Conservation (phyloP, 2,888 invertebrate genomes). For the Pterostichus madidus region DNA sequence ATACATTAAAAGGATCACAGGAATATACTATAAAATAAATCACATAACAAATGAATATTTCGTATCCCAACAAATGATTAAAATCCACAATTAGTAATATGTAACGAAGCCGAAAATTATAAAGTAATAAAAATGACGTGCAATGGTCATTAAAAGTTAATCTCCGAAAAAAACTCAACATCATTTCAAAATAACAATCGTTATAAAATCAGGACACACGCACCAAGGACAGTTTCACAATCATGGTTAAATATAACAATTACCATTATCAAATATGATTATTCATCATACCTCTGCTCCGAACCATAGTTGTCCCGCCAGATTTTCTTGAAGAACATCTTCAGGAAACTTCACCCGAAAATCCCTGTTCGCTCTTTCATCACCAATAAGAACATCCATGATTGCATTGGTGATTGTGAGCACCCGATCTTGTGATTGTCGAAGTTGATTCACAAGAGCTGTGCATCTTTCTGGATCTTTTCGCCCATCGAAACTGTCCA, state of each 20-base stretch:
- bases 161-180: background rate
- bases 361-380: conserved; percentile 93
- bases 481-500: conserved; percentile 99
- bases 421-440: conserved; percentile 95
- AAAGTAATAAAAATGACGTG: background rate
- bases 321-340: conserved; percentile 98
- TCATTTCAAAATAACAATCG: conserved; percentile 2
- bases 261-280: conserved; percentile 1
- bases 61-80: too few species aligned
- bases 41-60: too few species aligned
- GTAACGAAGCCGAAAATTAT: background rate
- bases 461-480: conserved; percentile 99
- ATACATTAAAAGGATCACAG: too few species aligned
- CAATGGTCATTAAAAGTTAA: background rate
- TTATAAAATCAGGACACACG: background rate
- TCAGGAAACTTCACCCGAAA: conserved; percentile 99
- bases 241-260: conserved; percentile 1
- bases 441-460: conserved; percentile 94
- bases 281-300: conserved; percentile 90
- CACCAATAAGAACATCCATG: conserved; percentile 94
- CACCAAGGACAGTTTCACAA: conserved; percentile 30
- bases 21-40: too few species aligned
- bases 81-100: background rate
- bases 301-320: conserved; percentile 99
- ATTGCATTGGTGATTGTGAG: conserved; percentile 95